Evolutionary conservation across 37 sponge, comb jelly and placozoan genomes (phyloP).

Genomic region (Geodia barretti): DNA sequence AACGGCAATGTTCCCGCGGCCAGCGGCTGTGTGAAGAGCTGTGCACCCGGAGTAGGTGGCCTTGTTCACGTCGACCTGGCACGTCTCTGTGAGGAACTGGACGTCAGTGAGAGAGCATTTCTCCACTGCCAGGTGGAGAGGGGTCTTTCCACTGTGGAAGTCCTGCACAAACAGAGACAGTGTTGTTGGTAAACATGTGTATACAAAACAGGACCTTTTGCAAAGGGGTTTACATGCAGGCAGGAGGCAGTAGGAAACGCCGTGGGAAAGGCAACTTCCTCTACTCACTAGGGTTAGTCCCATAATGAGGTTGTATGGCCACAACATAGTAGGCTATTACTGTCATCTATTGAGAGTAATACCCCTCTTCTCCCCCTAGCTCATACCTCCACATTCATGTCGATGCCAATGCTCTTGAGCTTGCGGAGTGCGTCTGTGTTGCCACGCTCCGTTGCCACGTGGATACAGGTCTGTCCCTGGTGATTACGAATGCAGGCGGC

Average conservation of each 20-base stretch:
- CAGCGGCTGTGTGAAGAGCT: constrained; percentile 84
- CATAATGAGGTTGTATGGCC: no score
- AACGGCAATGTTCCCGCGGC: constrained; percentile 55
- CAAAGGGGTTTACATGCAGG: no score
- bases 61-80: constrained; percentile 61
- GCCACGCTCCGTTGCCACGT: constrained; percentile 48
- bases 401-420: constrained; percentile 63
- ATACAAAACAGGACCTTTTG: no score
- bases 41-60: constrained; percentile 77
- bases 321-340: no score
- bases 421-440: constrained; percentile 51
- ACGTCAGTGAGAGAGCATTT: constrained; percentile 46
- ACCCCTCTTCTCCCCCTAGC: not conserved
- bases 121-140: constrained; percentile 75
- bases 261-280: no score
- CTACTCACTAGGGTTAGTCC: no score
- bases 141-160: constrained; percentile 65
- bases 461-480: constrained; percentile 69
- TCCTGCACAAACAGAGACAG: no score
- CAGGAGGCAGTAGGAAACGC: no score
- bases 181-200: no score
- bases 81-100: constrained; percentile 54
- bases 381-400: constrained; percentile 75
- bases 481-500: constrained; percentile 50
- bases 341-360: no score